phyloP scores from a whole-genome alignment of 2,797 vertebrate genomes.

The Enteromius radiatus region DNA sequence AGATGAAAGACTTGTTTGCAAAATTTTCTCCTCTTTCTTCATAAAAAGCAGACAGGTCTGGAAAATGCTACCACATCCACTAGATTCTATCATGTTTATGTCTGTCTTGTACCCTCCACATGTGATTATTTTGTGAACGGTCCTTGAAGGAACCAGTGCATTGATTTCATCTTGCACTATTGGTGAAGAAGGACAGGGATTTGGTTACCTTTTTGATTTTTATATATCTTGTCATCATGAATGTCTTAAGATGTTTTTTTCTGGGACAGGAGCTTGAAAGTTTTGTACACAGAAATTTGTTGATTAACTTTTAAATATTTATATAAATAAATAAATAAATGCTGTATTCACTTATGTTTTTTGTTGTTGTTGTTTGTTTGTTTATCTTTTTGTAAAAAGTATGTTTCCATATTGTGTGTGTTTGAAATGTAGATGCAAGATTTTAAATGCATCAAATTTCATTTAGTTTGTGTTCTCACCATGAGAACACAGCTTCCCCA shows the following conservation, averaged over 20 bases:
- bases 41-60: neutral
- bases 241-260: conserved; percentile 45
- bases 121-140: conserved; percentile 17
- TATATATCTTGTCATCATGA: conserved; percentile 43
- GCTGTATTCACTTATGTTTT: conserved; percentile 27
- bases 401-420: neutral
- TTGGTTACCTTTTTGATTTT: conserved; percentile 16
- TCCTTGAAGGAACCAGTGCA: conserved; percentile 58
- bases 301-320: conserved; percentile 48
- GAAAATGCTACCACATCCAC: neutral
- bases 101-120: neutral
- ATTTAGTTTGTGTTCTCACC: neutral
- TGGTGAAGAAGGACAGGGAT: conserved; percentile 56
- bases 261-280: conserved; percentile 43
- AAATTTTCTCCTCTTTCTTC: neutral
- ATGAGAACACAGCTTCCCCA: conserved; percentile 17
- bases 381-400: neutral
- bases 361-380: too few relatives aligned
- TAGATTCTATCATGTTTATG: conserved; percentile 5
- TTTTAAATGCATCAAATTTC: neutral
- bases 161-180: conserved; percentile 31
- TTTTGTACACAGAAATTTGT: conserved; percentile 38
- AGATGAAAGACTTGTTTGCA: neutral
- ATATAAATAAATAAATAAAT: conserved; percentile 62
- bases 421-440: neutral